Evolutionary conservation across 2,797 vertebrate genomes (phyloP).

Genomic region (Melanotaenia boesemani): DNA sequence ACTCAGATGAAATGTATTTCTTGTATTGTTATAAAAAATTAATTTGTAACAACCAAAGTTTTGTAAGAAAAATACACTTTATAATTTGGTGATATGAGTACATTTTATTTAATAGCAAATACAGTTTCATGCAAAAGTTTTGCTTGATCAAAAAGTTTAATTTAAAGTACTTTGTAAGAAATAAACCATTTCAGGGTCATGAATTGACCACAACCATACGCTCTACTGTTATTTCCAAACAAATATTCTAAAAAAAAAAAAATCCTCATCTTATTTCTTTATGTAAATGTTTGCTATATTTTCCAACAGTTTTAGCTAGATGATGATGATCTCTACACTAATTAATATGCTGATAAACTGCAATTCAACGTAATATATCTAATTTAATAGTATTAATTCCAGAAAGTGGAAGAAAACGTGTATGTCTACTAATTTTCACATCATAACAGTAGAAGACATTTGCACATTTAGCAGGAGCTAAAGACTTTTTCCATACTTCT

Average conservation of each 20-base stretch:
- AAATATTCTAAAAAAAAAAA: background rate
- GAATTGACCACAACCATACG: background rate
- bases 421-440: background rate
- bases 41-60: background rate
- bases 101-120: background rate
- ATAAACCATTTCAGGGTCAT: background rate
- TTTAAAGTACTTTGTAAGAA: constrained; percentile 21
- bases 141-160: background rate
- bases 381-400: background rate
- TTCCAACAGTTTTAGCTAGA: background rate
- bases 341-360: background rate
- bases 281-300: constrained; percentile 2
- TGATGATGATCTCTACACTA: background rate
- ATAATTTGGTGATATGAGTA: background rate
- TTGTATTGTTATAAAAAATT: constrained; percentile 7
- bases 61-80: constrained; percentile 1
- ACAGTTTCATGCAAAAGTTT: background rate
- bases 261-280: constrained; percentile 1
- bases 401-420: background rate
- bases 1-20: constrained; percentile 20
- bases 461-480: background rate
- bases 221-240: background rate
- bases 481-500: background rate
- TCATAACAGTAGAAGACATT: background rate
- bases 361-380: background rate